Base-by-base conservation (phyloP, 2,888 invertebrate genomes). In the Leptothorax acervorum region DNA sequence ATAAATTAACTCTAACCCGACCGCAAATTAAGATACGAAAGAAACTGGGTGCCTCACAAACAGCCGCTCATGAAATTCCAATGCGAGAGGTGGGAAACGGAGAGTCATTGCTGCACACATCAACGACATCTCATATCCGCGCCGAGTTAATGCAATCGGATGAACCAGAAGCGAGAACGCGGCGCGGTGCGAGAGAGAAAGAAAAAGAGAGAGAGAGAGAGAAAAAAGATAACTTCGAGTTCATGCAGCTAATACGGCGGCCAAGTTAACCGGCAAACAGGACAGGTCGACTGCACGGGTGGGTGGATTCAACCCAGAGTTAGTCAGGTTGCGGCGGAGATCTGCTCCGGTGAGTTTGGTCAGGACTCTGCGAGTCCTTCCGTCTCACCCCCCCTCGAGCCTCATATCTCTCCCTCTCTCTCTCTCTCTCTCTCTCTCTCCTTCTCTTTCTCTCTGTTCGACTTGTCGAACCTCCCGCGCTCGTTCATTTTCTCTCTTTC, bases 321-420 rank as follows among this genome's bases (percentile, higher is more conserved):
- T 90, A 90, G 91, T 91, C 91, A 91, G 90, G 91, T 93, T 91
- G 89, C 88, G 86, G 90, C 92, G 93, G 93, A 93, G 92, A 93
- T 94, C 86, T 92, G 93, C 92, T 93, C 90, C 92, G 93, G 86
- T 93, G 93, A 88, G 88, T 91, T 90, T 89, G 89, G 82, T 88
- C 88, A 85, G 83, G 79, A 79, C 71, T 79, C 71, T 65, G 71
- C 35, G 79, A 79, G 57, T 82, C 63, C 42, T 75, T 65, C 65
- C 65, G 35, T 57, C 71, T 75, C 82, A 57, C 42, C 71, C 48
- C 63, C 73, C 35, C 18, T 57, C 42, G 23, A 31, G 53, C 3
- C 12, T 55, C 78, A 6, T 35, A 55, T 31, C 15, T 68, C 68
- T 55, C 65, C 66, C 28, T 42, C 55, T 65, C 31, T 35, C 55